Evolutionary conservation across 2,888 invertebrate species (phyloP), one percentile per base, ranked within the genome.

Genomic region (Malachius bipustulatus): DNA sequence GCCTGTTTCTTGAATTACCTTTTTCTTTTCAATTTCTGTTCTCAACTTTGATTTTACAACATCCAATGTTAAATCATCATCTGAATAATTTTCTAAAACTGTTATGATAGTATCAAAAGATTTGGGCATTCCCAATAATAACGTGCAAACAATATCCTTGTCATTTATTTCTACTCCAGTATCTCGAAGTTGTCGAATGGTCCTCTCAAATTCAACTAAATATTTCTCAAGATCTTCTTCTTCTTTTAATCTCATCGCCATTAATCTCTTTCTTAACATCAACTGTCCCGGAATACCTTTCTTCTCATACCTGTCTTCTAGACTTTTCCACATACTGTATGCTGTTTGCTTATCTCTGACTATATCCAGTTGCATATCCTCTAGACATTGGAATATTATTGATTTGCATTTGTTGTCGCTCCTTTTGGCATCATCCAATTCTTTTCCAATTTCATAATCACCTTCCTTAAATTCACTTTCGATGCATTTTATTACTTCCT

Each of bases 261-360:
- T 14, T 32, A 19, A 19, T 19, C n/a, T 32, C 24, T 13, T 30
- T 11, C 15, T 32, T 16, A 32, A 32, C 12, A 19, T 12, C 10
- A 32, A 15, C 24, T 32, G 32, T 19, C 32, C 32, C 16, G 3
- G 19, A 3, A 32, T 12, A 10, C 32, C 32, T 19, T 32, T 32
- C 32, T 32, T 32, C 11, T 32, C 32, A 32, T 32, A 32, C 12
- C 15, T 32, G 16, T 32, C 9, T 19, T 19, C 24, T 19, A 32
- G 12, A 2, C 9, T 12, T 32, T 13, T 10, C 32, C 32, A 32
- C 32, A 32, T 32, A 14, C 4, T n/a, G 15, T 14, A 32, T 14
- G 32, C 32, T 11, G 32, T 32, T 19, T 32, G 16, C 24, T 4
- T 12, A 19, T 19, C 12, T 12, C 32, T 32, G 9, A 32, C 10